Evolutionary conservation across 2,888 invertebrate genomes (phyloP), one percentile per base, ranked within the genome.

Genomic region (Seira musarum): DNA sequence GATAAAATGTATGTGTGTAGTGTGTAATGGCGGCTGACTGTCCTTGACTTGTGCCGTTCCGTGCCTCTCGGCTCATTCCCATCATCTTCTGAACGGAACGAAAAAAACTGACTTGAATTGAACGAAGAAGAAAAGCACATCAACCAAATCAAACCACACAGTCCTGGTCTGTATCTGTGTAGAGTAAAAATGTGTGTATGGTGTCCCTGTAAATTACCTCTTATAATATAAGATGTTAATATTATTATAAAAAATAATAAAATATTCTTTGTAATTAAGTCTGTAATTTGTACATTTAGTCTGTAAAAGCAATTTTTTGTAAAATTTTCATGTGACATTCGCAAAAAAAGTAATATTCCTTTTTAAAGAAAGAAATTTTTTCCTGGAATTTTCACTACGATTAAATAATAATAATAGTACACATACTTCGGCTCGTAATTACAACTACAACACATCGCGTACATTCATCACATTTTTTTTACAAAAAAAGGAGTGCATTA

Each of bases 1-100:
- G 67, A 72, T 72, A 79, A 64, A 72, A 65, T 77, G 77, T 69
- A 65, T 63, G 3, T 61, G 46, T 66, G 65, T 30, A 15, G 46
- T 68, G 40, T 22, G n/a, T 40, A 40, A 82, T 84, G 84, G 84
- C 81, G 80, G 82, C 81, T 82, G 82, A 84, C 83, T 83, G 84
- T 81, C 84, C 84, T 84, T 84, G 83, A 83, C 80, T 82, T 78
- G 77, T 83, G 82, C 80, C 73, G 73, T 65, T 60, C 63, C 73
- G 80, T 75, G 76, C 74, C 80, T 40, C 40, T 40, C 40, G 40
- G 40, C 40, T 84, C 82, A 73, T 78, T 77, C 76, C 73, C 81
- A 81, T 81, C 81, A 75, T 81, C 78, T 78, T 66, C 73, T 66
- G 25, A 64, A 64, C 70, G 72, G 70, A 78, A 40, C 40, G 40